phyloP scores from a whole-genome alignment of 2,797 vertebrate genomes.

The Melanotaenia maccullochi region DNA sequence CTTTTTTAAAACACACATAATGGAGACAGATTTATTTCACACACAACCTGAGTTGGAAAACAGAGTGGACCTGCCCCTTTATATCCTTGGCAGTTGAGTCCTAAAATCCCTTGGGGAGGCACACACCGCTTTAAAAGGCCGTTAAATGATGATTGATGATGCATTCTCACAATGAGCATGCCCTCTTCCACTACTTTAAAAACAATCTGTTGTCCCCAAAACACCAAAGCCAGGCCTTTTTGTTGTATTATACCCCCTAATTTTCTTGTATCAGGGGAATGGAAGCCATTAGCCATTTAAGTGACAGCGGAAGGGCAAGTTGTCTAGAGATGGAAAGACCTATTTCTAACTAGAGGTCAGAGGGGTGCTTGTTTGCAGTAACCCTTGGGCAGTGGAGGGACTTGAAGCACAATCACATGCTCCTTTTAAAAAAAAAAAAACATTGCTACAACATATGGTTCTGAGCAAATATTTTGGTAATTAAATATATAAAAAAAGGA shows the following conservation, averaged over 20 bases:
- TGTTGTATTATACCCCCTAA: conserved; percentile 73
- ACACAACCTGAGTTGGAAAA: conserved; percentile 64
- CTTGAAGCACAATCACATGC: conserved; percentile 31
- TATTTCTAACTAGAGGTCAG: conserved; percentile 65
- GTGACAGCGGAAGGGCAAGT: conserved; percentile 78
- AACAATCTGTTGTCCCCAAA: conserved; percentile 78
- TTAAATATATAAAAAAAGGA: conserved; percentile 6
- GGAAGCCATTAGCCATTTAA: conserved; percentile 75
- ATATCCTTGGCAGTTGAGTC: conserved; percentile 67
- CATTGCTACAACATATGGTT: conserved; percentile 28
- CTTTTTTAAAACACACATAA: background rate
- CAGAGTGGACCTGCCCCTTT: conserved; percentile 59
- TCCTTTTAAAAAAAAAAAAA: conserved; percentile 34
- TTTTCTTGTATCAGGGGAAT: conserved; percentile 68
- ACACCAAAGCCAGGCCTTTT: conserved; percentile 66
- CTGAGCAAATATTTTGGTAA: conserved; percentile 26
- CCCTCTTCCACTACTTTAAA: conserved; percentile 70
- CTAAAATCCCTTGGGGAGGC: conserved; percentile 64
- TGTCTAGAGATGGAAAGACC: conserved; percentile 68
- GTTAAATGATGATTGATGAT: conserved; percentile 83
- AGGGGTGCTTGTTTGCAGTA: conserved; percentile 61
- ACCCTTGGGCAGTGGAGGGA: conserved; percentile 19
- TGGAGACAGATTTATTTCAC: conserved; percentile 43
- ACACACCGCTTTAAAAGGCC: conserved; percentile 73
- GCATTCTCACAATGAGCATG: conserved; percentile 55